Conservation (phyloP, 2,888 invertebrate species). For the Lepidochrysops patricia region DNA sequence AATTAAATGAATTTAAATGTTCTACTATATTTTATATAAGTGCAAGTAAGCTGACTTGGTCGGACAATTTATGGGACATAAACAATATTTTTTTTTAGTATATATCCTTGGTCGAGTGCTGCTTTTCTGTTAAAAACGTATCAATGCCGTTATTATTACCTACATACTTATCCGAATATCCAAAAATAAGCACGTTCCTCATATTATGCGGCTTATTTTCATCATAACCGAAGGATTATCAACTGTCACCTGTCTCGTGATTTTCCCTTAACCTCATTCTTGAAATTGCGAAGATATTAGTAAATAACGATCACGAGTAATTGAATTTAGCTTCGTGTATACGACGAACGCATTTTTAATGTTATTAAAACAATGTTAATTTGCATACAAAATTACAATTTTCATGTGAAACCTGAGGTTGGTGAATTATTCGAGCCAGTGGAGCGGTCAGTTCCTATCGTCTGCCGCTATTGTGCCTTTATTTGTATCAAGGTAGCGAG, state of each 20-base stretch:
- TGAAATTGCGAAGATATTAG: neutral
- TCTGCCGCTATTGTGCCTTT: conserved; percentile 57
- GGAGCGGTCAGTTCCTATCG: conserved; percentile 68
- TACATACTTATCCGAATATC: too few species aligned
- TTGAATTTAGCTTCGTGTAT: neutral
- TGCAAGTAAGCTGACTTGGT: too few species aligned
- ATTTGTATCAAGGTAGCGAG: conserved; percentile 60
- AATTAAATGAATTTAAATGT: too few species aligned
- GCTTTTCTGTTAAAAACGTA: neutral
- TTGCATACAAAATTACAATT: conserved; percentile 67
- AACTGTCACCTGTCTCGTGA: conserved; percentile 26
- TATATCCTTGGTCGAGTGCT: too few species aligned
- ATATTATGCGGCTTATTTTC: neutral
- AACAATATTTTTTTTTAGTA: too few species aligned
- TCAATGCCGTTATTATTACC: too few species aligned
- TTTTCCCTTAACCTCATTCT: neutral
- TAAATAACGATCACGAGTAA: neutral
- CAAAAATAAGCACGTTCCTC: neutral
- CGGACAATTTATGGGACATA: too few species aligned
- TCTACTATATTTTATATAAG: too few species aligned
- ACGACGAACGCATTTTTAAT: conserved; percentile 15
- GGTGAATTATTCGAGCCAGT: conserved; percentile 66
- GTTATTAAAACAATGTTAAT: conserved; percentile 49
- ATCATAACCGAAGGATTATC: conserved; percentile 30
- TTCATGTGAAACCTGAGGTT: conserved; percentile 63